Conservation (phyloP, 2,113 vertebrate genomes). For the Aspiorhynchus laticeps region DNA sequence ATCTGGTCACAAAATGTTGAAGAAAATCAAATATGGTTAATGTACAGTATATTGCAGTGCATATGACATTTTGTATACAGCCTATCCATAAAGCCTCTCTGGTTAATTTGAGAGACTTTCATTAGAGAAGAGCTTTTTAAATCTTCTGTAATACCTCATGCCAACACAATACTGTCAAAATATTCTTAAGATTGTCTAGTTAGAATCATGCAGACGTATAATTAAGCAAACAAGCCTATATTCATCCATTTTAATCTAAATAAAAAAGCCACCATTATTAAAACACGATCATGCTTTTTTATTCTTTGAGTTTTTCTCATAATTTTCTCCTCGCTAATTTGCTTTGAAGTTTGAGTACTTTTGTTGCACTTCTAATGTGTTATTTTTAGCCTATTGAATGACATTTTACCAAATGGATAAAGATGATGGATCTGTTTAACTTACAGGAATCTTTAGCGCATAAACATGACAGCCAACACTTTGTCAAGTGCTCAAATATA, state of each 20-base stretch:
- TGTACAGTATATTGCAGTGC: background rate
- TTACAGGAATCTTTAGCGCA: background rate
- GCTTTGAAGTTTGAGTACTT: background rate
- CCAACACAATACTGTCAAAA: background rate
- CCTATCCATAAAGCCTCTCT: background rate
- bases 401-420: background rate
- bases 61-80: background rate
- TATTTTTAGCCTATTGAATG: background rate
- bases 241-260: background rate
- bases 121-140: background rate
- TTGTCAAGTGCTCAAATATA: background rate
- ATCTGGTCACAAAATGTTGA: background rate
- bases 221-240: background rate
- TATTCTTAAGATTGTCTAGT: background rate
- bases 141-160: background rate
- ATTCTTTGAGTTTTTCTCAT: background rate
- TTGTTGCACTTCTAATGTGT: background rate
- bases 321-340: background rate
- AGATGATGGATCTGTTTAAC: slow-evolving; percentile 34
- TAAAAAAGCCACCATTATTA: background rate
- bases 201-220: background rate
- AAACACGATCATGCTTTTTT: background rate
- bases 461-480: slow-evolving; percentile 16
- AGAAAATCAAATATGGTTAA: background rate
- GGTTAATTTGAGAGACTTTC: background rate